phyloP scores from a whole-genome alignment of 2,888 invertebrate species.

The Hyposoter dolosus region DNA sequence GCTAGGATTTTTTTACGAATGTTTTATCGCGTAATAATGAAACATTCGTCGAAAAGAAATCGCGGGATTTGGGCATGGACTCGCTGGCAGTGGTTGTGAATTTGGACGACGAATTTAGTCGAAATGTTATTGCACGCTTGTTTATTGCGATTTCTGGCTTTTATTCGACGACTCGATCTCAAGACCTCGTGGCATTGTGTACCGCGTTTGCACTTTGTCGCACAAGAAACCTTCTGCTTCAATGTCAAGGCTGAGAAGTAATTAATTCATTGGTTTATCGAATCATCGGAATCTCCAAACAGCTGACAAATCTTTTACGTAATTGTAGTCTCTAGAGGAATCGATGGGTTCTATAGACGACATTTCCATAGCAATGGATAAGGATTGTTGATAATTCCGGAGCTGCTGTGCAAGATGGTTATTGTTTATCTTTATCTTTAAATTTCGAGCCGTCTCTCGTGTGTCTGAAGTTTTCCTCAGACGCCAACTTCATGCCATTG shows the following conservation, averaged over 20 bases:
- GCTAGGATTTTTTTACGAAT: neutral
- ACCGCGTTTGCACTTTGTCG: neutral
- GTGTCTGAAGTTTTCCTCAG: neutral
- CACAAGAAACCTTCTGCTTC: neutral
- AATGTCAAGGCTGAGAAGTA: neutral
- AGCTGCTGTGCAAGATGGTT: too few relatives aligned
- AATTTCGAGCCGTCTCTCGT: too few relatives aligned
- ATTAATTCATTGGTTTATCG: neutral
- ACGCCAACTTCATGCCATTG: neutral
- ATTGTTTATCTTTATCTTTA: too few relatives aligned
- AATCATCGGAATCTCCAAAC: neutral
- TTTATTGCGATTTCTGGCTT: neutral
- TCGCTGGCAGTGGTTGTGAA: neutral
- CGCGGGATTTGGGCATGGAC: neutral
- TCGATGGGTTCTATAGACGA: neutral
- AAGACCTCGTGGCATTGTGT: neutral
- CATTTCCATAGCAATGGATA: neutral
- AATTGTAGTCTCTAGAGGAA: neutral
- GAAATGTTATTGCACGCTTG: neutral
- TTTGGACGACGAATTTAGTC: neutral
- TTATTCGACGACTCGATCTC: neutral
- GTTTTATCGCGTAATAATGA: neutral
- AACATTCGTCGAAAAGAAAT: neutral
- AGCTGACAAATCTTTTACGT: neutral
- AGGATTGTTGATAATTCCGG: too few relatives aligned